Base-by-base conservation (phyloP, 2,888 invertebrate genomes). In the Melanostoma scalare region DNA sequence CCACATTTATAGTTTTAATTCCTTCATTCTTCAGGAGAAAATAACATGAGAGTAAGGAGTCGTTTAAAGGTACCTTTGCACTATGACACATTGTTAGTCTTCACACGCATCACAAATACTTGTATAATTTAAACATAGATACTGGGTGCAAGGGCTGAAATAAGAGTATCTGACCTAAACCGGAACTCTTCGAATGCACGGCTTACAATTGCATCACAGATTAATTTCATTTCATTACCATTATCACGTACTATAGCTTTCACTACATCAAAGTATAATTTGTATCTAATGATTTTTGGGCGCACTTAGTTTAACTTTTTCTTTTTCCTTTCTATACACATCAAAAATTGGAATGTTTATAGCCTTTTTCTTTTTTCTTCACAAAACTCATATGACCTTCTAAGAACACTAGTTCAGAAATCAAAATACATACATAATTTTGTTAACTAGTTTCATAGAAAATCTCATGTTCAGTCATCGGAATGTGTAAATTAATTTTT, bases 311-410 rank as follows among this genome's bases (percentile, higher is more conserved):
- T 33, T 50, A 60, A 65, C 48, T 46, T 56, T 2, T 50, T 55
- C 44, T 20, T 20, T 20, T 53, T 10, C 36, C 60, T 38, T 40
- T 36, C 42, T 35, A 65, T 50, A 65, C 20, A 58, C 52, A 69
- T 6, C 33, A 53, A 36, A 35, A n/a, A 71, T 71, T 67, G 55
- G 80, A 81, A 81, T 81, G 80, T 67, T 52, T 31, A 44, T 3
- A 69, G 56, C 36, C 10, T 36, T 46, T 30, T 52, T 9, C 42
- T 30, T 8, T 35, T 46, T 48, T 55, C 42, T 36, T 68, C 42
- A 58, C 6, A 42, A 58, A 42, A 44, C 9, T 35, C 20, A 9
- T n/a, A 4, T 3, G 31, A 40, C 9, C 3, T n/a, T 20, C 1
- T 20, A 36, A 55, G 46, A 48, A n/a, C 6, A 46, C n/a, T 68